Conservation (phyloP, 1,140 invertebrate genomes). For the Diorhabda elongata region DNA sequence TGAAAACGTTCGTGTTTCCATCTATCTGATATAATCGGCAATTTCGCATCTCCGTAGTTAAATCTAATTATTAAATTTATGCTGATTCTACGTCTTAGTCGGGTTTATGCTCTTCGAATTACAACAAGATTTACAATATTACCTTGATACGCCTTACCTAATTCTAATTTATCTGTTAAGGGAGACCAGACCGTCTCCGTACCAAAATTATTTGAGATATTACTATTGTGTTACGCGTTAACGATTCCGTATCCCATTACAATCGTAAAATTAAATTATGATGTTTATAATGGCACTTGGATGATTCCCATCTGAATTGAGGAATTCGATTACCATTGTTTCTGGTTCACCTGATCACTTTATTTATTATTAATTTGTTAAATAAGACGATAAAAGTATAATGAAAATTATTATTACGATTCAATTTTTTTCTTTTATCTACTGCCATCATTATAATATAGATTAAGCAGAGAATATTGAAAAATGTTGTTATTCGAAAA, state of each 20-base stretch:
- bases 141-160: constrained; percentile 48
- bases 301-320: constrained; percentile 10
- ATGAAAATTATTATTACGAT: no score
- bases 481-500: no score
- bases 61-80: constrained; percentile 51
- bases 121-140: constrained; percentile 50
- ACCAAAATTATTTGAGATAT: constrained; percentile 39
- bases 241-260: constrained; percentile 36
- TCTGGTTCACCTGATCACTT: not conserved
- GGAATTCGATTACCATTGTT: not conserved
- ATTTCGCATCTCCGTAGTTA: constrained; percentile 13
- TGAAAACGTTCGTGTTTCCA: no score
- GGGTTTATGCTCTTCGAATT: constrained; percentile 43
- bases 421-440: no score
- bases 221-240: constrained; percentile 36
- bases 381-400: no score
- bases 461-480: no score
- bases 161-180: constrained; percentile 48
- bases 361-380: no score
- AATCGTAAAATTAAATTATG: constrained; percentile 46
- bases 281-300: constrained; percentile 35
- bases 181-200: constrained; percentile 22
- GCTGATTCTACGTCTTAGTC: constrained; percentile 52
- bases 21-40: constrained; percentile 1
- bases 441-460: no score